Evolutionary conservation across 2,113 vertebrate genomes (phyloP), one percentile per base, ranked within the genome.

Genomic region (Taxidea taxus): DNA sequence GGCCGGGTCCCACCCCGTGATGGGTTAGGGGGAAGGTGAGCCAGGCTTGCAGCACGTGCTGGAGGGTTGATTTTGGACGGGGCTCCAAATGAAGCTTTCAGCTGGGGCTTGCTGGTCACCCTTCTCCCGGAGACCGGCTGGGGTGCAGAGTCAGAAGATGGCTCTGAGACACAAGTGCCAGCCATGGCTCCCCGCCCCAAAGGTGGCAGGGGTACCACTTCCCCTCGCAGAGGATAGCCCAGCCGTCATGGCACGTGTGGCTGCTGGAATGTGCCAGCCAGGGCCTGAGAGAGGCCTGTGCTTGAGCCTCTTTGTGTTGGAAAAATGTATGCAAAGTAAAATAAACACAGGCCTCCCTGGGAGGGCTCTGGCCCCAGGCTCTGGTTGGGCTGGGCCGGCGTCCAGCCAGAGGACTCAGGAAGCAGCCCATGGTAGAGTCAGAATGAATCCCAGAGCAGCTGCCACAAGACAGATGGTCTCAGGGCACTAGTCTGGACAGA

Each of bases 291-390:
- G 12, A 86, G 34, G 56, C n/a, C 1, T 49, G 29, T 18, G 6
- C 27, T 49, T 25, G 11, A 64, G 75, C 47, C 85, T 44, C 83
- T 86, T 51, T 34, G n/a, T 90, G 92, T 27, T 16, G 87, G 94
- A 91, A 64, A 97, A 86, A 75, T 12, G 23, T 20, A 37, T 78
- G 94, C 56, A 56, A 78, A 87, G 81, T 54, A 66, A 90, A 96
- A 81, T 56, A n/a, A 47, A 82, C 90, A 64, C 13, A 1, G 3
- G 31, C 12, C 77, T 91, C 29, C 0, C 42, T 42, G 18, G 49
- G 85, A 93, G 74, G 66, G 68, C 47, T 54, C 56, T 0, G 21
- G n/a, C 7, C 29, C 47, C 8, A n/a, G 8, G n/a, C 68, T 27
- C 78, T 58, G 34, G n/a, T 39, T 8, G 3, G 54, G 62, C 47